Conservation (phyloP, 2,888 invertebrate species). For the Tricholauxania praeusta region DNA sequence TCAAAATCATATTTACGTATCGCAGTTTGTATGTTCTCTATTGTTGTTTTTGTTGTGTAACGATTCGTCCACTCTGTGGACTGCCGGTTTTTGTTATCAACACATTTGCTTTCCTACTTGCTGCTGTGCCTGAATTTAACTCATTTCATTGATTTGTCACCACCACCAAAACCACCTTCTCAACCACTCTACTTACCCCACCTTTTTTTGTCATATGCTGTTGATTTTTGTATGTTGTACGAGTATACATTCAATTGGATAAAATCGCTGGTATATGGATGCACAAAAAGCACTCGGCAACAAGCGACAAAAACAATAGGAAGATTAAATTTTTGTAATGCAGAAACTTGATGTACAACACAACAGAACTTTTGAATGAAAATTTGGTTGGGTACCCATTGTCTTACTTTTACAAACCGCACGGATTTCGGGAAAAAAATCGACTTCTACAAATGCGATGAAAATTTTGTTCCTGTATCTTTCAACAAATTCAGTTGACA, state of each 20-base stretch:
- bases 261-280: conserved; percentile 22
- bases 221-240: background rate
- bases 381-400: conserved; percentile 10
- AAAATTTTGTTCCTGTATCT: too few relatives aligned
- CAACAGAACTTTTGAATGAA: background rate
- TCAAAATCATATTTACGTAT: conserved; percentile 13
- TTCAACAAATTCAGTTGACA: too few relatives aligned
- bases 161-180: background rate
- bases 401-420: background rate
- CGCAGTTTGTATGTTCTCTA: too few relatives aligned
- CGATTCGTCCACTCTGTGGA: conserved; percentile 16
- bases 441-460: too few relatives aligned
- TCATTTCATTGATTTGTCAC: background rate
- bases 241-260: conserved; percentile 31
- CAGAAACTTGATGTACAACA: conserved; percentile 20
- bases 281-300: conserved; percentile 33
- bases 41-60: conserved; percentile 8
- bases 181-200: conserved; percentile 2
- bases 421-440: too few relatives aligned
- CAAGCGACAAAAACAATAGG: background rate
- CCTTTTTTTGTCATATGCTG: conserved; percentile 3
- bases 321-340: conserved; percentile 28
- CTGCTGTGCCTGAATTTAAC: background rate
- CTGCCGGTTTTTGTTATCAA: conserved; percentile 16
- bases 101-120: background rate